Conservation (phyloP, 2,888 invertebrate species). For the Eupithecia subfuscata region DNA sequence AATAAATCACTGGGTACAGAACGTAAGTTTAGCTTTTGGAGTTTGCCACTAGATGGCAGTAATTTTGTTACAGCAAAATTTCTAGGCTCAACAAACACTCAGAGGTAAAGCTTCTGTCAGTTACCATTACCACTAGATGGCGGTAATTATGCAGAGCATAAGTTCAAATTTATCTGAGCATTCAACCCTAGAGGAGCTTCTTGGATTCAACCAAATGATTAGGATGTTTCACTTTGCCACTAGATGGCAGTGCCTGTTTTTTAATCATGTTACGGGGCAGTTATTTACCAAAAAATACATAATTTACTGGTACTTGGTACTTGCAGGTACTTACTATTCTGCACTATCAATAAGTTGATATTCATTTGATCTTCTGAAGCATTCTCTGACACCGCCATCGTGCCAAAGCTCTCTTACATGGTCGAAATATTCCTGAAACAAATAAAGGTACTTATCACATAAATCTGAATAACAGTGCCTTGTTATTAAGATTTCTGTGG, state of each 20-base stretch:
- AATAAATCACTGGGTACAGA: background rate
- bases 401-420: slow-evolving; percentile 87
- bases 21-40: background rate
- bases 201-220: too few species aligned
- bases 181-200: too few species aligned
- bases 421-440: slow-evolving; percentile 87
- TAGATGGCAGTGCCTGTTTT: slow-evolving; percentile 6
- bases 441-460: too few species aligned
- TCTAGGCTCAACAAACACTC: too few species aligned
- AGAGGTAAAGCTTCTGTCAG: too few species aligned
- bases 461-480: too few species aligned
- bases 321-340: slow-evolving; percentile 87
- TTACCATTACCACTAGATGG: slow-evolving; percentile 22
- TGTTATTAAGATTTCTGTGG: too few species aligned
- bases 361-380: slow-evolving; percentile 88
- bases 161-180: background rate
- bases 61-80: background rate
- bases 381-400: slow-evolving; percentile 88
- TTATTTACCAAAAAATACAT: background rate
- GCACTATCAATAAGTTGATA: slow-evolving; percentile 92
- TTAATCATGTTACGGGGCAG: background rate
- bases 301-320: background rate
- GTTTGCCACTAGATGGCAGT: background rate
- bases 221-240: background rate
- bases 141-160: slow-evolving; percentile 4